A percentile compares a stretch with the other conserved stretches of the same genome.
These are phyloP conservation scores for Acromyrmex charruanus DNA, from an alignment of 1,140 invertebrate genomes.

Conservation along the genomic window DNA sequence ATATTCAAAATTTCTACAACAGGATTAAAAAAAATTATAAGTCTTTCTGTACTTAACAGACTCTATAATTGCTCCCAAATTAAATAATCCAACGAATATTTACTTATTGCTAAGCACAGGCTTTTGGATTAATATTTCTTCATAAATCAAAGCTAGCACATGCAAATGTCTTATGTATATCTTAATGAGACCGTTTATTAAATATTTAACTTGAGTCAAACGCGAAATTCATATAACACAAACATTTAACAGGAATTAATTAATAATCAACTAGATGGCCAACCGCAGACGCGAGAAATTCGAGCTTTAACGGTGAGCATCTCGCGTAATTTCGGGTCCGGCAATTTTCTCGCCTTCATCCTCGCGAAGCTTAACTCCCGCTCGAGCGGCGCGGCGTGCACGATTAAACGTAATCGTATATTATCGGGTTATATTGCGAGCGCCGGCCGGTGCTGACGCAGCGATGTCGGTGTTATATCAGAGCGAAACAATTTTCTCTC, in stretches of 20 bases:
- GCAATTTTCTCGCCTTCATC: constrained; percentile 59
- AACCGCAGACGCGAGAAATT: constrained; percentile 38
- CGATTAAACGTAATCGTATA: constrained; percentile 62
- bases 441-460: constrained; percentile 53
- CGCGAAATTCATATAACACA: background rate
- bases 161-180: background rate
- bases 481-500: constrained; percentile 43
- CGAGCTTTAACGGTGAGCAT: constrained; percentile 3
- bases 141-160: background rate
- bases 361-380: constrained; percentile 48
- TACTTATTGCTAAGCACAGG: background rate
- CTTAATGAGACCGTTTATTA: background rate
- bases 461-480: constrained; percentile 47
- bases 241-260: background rate
- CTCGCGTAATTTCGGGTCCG: constrained; percentile 37
- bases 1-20: background rate
- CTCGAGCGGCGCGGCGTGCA: constrained; percentile 33
- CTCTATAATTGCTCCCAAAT: background rate
- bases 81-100: background rate
- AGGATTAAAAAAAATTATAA: background rate
- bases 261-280: constrained; percentile 23
- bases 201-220: constrained; percentile 7
- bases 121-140: background rate
- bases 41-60: background rate
- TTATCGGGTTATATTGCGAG: constrained; percentile 57